Evolutionary conservation across 2,113 vertebrate genomes (phyloP).

Genomic region (Daphoenositta chrysoptera): DNA sequence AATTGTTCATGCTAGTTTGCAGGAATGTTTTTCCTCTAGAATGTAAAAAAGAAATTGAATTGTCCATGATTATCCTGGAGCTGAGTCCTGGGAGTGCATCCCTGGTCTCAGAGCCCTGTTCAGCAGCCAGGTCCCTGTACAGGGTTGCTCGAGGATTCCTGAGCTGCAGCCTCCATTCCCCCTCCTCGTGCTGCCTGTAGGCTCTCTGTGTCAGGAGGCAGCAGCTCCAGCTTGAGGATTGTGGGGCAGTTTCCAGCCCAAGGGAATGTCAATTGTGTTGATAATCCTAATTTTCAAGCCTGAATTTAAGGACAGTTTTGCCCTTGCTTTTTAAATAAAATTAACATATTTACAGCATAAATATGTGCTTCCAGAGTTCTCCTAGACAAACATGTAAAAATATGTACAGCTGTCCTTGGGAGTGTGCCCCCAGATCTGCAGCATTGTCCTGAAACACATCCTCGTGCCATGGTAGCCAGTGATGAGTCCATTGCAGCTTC

Average conservation of each 20-base stretch:
- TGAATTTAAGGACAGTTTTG: background rate
- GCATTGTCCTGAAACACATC: background rate
- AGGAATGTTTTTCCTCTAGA: background rate
- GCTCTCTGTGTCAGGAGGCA: background rate
- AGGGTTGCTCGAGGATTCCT: accelerated
- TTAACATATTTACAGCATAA: background rate
- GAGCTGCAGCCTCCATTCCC: background rate
- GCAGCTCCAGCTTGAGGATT: accelerated
- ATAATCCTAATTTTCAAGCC: background rate
- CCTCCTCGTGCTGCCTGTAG: accelerated
- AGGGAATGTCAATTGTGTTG: background rate
- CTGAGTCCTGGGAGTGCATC: background rate
- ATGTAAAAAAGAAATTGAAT: background rate
- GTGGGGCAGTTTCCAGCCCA: background rate
- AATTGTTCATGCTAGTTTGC: background rate
- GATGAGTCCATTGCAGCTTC: accelerated
- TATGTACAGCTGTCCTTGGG: background rate
- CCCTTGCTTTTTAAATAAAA: background rate
- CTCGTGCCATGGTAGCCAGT: accelerated
- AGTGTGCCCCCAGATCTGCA: background rate
- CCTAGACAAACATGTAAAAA: background rate
- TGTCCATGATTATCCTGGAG: background rate
- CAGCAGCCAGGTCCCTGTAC: accelerated
- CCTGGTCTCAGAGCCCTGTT: background rate
- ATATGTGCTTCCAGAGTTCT: background rate